Evolutionary conservation across 2,888 invertebrate genomes (phyloP).

Genomic region (Liopterus haemorrhoidalis): DNA sequence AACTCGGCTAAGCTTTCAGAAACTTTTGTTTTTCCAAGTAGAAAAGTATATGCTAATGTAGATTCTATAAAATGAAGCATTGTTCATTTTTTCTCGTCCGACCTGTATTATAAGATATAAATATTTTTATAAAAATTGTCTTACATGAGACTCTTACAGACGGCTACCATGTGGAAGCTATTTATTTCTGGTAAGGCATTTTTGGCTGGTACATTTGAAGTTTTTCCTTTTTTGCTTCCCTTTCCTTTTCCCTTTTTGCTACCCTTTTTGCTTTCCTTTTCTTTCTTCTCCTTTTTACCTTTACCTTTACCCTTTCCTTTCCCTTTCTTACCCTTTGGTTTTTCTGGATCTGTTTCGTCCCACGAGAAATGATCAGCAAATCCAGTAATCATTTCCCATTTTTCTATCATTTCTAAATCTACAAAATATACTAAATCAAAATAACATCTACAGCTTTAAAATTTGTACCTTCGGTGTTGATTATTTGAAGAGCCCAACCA

Average conservation of each 20-base stretch:
- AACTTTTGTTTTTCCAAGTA: too few species aligned
- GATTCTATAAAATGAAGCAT: too few species aligned
- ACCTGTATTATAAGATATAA: too few species aligned
- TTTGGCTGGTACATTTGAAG: constrained; percentile 16
- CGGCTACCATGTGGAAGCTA: constrained; percentile 30
- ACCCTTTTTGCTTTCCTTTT: constrained; percentile 10
- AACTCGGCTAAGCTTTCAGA: too few species aligned
- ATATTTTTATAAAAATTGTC: background rate
- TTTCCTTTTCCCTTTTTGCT: constrained; percentile 18
- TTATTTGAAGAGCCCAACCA: constrained; percentile 43
- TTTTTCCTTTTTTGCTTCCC: constrained; percentile 17
- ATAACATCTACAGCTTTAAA: background rate
- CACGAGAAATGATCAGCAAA: constrained; percentile 37
- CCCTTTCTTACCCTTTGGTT: constrained; percentile 14
- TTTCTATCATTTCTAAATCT: constrained; percentile 30
- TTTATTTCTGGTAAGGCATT: constrained; percentile 11
- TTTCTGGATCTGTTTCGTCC: constrained; percentile 21
- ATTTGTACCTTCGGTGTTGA: constrained; percentile 32
- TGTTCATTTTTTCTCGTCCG: too few species aligned
- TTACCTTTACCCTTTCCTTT: constrained; percentile 8
- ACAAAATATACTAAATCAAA: constrained; percentile 2
- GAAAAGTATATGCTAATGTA: too few species aligned
- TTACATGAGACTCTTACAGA: constrained; percentile 33
- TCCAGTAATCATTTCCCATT: constrained; percentile 38
- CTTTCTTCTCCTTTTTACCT: constrained; percentile 3